Conservation (phyloP, 2,113 vertebrate species). For the Vimba vimba region DNA sequence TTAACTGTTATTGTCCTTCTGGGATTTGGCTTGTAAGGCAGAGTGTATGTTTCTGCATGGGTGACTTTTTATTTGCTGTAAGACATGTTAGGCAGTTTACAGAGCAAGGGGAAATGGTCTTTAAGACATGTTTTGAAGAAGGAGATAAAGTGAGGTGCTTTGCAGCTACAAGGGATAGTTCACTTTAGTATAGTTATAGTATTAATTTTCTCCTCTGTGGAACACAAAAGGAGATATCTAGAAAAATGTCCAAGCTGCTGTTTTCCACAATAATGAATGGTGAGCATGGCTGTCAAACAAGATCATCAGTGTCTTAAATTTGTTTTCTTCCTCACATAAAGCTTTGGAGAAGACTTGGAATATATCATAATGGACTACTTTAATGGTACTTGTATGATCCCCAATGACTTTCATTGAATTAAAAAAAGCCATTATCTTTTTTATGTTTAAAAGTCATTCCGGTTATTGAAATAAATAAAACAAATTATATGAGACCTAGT, state of each 20-base stretch:
- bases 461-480: too few relatives aligned
- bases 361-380: neutral
- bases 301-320: neutral
- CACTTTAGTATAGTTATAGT: neutral
- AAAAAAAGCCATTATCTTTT: neutral
- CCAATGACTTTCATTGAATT: neutral
- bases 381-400: neutral
- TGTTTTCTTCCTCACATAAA: neutral
- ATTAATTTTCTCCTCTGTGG: neutral
- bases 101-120: neutral
- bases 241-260: neutral
- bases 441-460: neutral
- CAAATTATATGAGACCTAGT: too few relatives aligned
- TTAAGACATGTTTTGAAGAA: slow-evolving; percentile 28
- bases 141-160: slow-evolving; percentile 10
- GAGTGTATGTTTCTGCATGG: slow-evolving; percentile 47
- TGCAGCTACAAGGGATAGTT: neutral
- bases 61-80: slow-evolving; percentile 54
- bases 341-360: neutral
- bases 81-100: slow-evolving; percentile 48
- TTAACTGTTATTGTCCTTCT: slow-evolving; percentile 56
- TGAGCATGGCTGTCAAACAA: neutral
- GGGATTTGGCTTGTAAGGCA: slow-evolving; percentile 46
- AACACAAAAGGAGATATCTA: neutral
- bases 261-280: neutral